Conservation (phyloP, 92 coral and sea anemone species). For the Palythoa caribaeorum region DNA sequence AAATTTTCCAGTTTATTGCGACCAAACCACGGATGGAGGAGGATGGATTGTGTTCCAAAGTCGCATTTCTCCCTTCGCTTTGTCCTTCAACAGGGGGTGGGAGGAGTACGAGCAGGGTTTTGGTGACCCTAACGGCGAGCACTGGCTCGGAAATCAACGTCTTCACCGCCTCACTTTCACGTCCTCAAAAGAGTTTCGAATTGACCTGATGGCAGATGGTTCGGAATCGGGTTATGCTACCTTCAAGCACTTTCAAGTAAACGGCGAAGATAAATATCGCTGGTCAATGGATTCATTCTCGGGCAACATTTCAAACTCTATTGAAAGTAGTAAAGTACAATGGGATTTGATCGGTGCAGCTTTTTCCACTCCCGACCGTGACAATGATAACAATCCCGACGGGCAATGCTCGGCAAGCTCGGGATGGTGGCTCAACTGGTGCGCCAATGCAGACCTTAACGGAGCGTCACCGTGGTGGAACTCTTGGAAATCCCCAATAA, state of each 20-base stretch:
- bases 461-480: background rate
- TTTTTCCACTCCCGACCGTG: background rate
- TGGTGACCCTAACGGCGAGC: background rate
- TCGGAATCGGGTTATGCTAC: background rate
- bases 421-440: slow-evolving; percentile 22
- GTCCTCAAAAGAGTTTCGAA: background rate
- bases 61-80: background rate
- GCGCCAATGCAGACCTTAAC: background rate
- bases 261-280: background rate
- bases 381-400: background rate
- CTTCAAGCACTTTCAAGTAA: background rate
- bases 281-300: background rate
- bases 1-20: background rate
- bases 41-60: slow-evolving; percentile 10
- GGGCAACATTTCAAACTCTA: background rate
- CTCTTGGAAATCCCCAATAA: background rate
- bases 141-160: background rate
- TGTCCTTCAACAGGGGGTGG: slow-evolving; percentile 5
- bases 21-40: slow-evolving; percentile 3
- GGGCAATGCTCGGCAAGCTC: background rate
- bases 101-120: background rate
- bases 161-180: background rate
- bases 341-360: background rate
- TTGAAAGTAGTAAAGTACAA: background rate
- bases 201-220: background rate